Evolutionary conservation across 2,113 vertebrate species (phyloP), one percentile per base, ranked within the genome.

Genomic region (Hippocampus guttulatus): DNA sequence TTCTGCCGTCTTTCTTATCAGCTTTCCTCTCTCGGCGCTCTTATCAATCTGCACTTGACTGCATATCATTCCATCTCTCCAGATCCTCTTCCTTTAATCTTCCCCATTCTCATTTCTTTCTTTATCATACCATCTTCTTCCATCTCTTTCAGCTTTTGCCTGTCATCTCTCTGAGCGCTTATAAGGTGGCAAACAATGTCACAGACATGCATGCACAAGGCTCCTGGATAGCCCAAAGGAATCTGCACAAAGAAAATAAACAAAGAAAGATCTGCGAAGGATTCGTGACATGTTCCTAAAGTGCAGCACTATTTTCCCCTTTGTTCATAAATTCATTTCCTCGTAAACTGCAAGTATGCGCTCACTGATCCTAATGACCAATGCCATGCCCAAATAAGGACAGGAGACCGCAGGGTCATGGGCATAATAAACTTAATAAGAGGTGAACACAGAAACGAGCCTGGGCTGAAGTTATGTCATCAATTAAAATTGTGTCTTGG

Each of bases 51-150:
- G 0, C 55, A 73, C 78, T 69, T 68, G 1, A 15, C 74, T 47
- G 49, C 74, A 65, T 85, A 83, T 88, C 86, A 65, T 65, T 83
- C 74, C 78, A 87, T 88, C 86, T 85, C 77, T 77, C 61, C 75
- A 82, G 81, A 80, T 82, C 72, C 75, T 70, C 75, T 80, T 84
- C 73, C 81, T 84, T 81, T 76, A 80, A 69, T 79, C 81, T 72
- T 69, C 63, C 63, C 41, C 71, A 58, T 82, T 87, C 68, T 84
- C 68, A 80, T 82, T 75, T 83, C 64, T 74, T 27, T 69, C 63
- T 77, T 80, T 84, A 85, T 88, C 85, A 55, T 64, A 41, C 70
- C 49, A 76, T 72, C 75, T 67, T 49, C 63, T 60, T n/a, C 76
- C 65, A 75, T 75, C 78, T 76, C 81, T 80, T 82, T 80, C 68